Percentiles rank a stretch among this genome's conserved stretches.
Evolutionary conservation across 2,888 invertebrate species (phyloP).

Genomic region (Zootermopsis nevadensis): DNA sequence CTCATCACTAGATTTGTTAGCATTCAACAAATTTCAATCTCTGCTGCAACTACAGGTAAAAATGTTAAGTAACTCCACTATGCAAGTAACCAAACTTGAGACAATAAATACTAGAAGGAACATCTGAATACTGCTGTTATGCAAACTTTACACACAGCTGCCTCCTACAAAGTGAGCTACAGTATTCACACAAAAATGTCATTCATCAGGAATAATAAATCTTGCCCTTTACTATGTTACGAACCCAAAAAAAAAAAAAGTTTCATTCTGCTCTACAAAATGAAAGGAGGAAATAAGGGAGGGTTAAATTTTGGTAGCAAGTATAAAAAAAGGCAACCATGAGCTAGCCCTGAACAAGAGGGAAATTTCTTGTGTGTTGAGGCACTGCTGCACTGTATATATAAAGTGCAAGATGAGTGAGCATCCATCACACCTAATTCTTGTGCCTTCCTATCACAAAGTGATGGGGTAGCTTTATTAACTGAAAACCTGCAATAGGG

Average conservation of each 20-base stretch:
- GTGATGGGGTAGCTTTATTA: constrained; percentile 21
- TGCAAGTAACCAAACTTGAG: constrained; percentile 47
- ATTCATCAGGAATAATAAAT: constrained; percentile 42
- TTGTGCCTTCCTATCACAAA: constrained; percentile 18
- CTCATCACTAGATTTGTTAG: constrained; percentile 43
- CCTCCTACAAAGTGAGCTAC: constrained; percentile 50
- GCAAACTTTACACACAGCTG: constrained; percentile 52
- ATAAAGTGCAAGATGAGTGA: constrained; percentile 17
- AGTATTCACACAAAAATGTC: constrained; percentile 48
- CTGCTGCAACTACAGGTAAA: constrained; percentile 40
- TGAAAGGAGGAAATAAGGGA: constrained; percentile 44
- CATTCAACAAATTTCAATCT: constrained; percentile 42
- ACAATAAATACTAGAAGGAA: constrained; percentile 52
- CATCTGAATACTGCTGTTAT: constrained; percentile 51
- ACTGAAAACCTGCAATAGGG: not conserved
- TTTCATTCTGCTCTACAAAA: constrained; percentile 43
- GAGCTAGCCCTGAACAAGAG: constrained; percentile 48
- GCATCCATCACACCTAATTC: constrained; percentile 26
- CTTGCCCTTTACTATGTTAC: constrained; percentile 32
- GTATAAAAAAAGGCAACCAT: constrained; percentile 51
- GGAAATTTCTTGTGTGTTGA: constrained; percentile 38
- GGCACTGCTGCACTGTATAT: constrained; percentile 35
- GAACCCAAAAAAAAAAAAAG: not conserved
- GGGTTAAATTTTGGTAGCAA: constrained; percentile 47
- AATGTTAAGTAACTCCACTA: constrained; percentile 35